phyloP scores from a whole-genome alignment of 1,140 invertebrate species.

The Drosophila pandora region DNA sequence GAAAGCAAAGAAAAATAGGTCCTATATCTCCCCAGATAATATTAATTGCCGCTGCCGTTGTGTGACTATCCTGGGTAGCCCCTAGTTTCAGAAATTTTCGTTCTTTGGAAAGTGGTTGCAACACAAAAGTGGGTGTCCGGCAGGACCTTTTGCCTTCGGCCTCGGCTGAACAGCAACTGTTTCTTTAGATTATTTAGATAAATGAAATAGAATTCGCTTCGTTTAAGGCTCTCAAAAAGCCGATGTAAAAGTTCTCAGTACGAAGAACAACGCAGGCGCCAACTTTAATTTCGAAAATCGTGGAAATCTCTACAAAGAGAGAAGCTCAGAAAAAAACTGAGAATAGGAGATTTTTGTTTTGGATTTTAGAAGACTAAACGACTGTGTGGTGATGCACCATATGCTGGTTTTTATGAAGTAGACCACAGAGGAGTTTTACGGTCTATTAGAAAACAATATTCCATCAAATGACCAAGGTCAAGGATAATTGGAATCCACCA shows the following conservation, averaged over 20 bases:
- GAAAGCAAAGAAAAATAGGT: slow-evolving; percentile 18
- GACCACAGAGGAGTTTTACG: slow-evolving; percentile 1
- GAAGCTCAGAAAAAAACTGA: neutral
- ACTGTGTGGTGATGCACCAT: neutral
- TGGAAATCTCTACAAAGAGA: slow-evolving; percentile 34
- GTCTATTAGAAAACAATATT: slow-evolving; percentile 16
- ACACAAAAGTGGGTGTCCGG: neutral
- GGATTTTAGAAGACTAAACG: neutral
- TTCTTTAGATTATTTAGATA: slow-evolving; percentile 23
- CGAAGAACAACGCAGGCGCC: slow-evolving; percentile 33
- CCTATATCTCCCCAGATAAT: slow-evolving; percentile 44
- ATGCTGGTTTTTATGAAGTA: neutral
- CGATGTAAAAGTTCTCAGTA: slow-evolving; percentile 18
- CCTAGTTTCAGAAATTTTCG: slow-evolving; percentile 17
- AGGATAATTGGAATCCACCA: neutral
- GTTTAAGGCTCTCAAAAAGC: slow-evolving; percentile 33
- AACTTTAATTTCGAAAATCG: slow-evolving; percentile 24
- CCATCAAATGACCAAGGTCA: slow-evolving; percentile 4
- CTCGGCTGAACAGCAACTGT: slow-evolving; percentile 65
- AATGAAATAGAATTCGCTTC: slow-evolving; percentile 12
- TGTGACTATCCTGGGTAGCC: slow-evolving; percentile 9
- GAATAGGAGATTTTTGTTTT: neutral
- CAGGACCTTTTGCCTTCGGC: slow-evolving; percentile 45
- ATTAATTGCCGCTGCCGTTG: slow-evolving; percentile 54
- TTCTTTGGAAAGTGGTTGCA: neutral